These are phyloP conservation scores for Perithous albicinctus DNA, from an alignment of 2,888 invertebrate genomes.

Conservation along the genomic window DNA sequence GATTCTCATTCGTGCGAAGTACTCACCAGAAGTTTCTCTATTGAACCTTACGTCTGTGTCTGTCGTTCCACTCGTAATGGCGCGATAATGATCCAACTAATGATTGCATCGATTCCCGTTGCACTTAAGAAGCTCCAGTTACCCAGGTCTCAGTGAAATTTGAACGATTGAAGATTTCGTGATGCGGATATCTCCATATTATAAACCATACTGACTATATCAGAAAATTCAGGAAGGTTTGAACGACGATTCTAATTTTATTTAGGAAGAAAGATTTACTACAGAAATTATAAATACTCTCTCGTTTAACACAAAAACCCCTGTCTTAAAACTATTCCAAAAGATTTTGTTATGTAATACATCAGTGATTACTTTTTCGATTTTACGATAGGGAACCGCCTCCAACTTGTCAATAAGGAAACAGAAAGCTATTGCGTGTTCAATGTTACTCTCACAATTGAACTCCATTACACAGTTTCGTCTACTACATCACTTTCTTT, in stretches of 20 bases:
- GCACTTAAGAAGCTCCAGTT: conserved; percentile 37
- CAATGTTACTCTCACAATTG: conserved; percentile 10
- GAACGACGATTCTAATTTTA: not conserved
- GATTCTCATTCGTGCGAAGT: conserved; percentile 52
- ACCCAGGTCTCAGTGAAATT: not conserved
- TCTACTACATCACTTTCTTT: not conserved
- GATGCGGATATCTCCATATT: conserved; percentile 1
- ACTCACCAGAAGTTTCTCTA: conserved; percentile 54
- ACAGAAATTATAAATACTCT: too few species aligned
- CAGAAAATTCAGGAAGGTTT: not conserved
- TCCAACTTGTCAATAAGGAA: too few species aligned
- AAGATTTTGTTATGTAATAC: too few species aligned
- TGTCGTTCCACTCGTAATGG: conserved; percentile 37
- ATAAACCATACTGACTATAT: not conserved
- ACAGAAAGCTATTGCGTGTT: conserved; percentile 10
- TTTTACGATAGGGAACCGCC: too few species aligned
- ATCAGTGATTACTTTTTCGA: too few species aligned
- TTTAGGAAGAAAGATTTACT: not conserved
- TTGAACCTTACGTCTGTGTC: conserved; percentile 36
- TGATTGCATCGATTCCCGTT: conserved; percentile 55
- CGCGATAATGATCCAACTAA: conserved; percentile 63
- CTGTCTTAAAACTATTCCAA: too few species aligned
- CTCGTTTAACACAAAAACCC: too few species aligned
- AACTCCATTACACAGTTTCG: not conserved
- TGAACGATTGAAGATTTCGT: conserved; percentile 5